A percentile compares a stretch with the other conserved stretches of the same genome.
Conservation (phyloP, 2,797 vertebrate genomes). For the Gymnopithys bicolor region DNA sequence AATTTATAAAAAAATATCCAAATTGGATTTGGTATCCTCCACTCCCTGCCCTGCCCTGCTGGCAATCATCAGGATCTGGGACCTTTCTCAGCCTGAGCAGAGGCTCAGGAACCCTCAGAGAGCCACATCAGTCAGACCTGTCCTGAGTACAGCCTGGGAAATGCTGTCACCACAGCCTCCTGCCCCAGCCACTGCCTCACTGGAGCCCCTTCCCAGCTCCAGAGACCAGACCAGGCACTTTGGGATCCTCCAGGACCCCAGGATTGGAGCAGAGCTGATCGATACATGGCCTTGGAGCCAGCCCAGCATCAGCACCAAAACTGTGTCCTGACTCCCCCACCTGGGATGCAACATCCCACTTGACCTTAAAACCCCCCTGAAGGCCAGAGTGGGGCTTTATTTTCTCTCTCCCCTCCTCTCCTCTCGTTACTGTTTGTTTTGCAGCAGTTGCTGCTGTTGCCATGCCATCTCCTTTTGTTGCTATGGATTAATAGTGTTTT, state of each 20-base stretch:
- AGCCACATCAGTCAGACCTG: background rate
- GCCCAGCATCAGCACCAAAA: background rate
- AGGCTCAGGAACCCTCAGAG: background rate
- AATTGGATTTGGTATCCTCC: background rate
- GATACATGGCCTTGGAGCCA: rapidly evolving
- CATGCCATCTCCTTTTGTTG: constrained; percentile 57
- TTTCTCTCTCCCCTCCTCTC: background rate
- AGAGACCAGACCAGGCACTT: background rate
- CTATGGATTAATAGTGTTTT: constrained; percentile 64
- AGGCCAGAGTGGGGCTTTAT: background rate
- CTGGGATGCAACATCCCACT: background rate
- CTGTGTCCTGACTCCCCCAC: rapidly evolving
- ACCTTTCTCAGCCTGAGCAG: background rate
- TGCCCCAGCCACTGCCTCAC: background rate
- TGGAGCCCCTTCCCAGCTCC: background rate
- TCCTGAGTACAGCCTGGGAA: background rate
- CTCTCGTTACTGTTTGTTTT: constrained; percentile 34
- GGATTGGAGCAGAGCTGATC: background rate
- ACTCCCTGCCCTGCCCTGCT: background rate
- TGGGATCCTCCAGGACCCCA: background rate
- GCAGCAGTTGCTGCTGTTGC: constrained; percentile 63
- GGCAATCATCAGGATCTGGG: background rate
- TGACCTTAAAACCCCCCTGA: background rate
- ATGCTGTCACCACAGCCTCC: rapidly evolving
- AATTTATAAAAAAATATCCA: background rate